A percentile compares a stretch with the other conserved stretches of the same genome.
Conservation (phyloP, 2,113 vertebrate species). For the Crotalus horridus region DNA sequence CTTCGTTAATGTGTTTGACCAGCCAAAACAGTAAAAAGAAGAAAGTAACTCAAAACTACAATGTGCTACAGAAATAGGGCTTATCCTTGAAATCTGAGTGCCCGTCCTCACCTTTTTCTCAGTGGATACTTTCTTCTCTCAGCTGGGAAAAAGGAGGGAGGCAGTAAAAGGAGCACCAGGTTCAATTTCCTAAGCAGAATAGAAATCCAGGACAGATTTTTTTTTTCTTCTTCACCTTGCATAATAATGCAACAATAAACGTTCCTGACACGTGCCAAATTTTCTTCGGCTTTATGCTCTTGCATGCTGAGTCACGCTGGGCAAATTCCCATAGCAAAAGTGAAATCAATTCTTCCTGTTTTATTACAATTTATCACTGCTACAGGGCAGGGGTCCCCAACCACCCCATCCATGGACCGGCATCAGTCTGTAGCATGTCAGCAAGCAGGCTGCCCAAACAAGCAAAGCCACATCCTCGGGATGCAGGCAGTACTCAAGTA, state of each 20-base stretch:
- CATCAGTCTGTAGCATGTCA: too few relatives aligned
- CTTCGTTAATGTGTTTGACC: too few relatives aligned
- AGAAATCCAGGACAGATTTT: neutral
- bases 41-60: neutral
- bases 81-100: neutral
- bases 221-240: too few relatives aligned
- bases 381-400: too few relatives aligned
- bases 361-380: too few relatives aligned
- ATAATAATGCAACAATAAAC: neutral
- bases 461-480: too few relatives aligned
- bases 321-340: neutral
- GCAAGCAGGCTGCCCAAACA: too few relatives aligned
- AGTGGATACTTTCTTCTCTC: too few relatives aligned
- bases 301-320: neutral
- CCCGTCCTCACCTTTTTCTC: neutral
- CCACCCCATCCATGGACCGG: too few relatives aligned
- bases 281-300: neutral
- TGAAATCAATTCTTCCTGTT: too few relatives aligned
- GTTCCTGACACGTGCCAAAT: neutral
- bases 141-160: neutral
- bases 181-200: constrained; percentile 5
- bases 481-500: too few relatives aligned
- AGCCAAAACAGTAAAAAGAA: too few relatives aligned
- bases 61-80: neutral
- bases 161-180: neutral